A percentile compares a stretch with the other conserved stretches of the same genome.
phyloP scores from a whole-genome alignment of 2,113 vertebrate species.

The Eudyptes chrysolophus region DNA sequence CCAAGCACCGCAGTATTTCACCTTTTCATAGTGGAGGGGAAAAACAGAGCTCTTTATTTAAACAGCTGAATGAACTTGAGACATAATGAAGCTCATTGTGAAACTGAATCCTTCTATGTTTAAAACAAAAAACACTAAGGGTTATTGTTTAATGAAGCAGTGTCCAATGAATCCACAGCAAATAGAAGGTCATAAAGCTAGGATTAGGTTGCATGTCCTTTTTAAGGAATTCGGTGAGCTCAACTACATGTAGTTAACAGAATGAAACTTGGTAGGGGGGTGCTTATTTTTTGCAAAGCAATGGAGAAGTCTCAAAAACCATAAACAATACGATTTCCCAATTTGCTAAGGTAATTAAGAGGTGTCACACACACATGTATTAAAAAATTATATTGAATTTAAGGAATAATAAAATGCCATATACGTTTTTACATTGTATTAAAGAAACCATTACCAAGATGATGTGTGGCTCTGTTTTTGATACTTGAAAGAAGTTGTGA shows the following conservation, averaged over 20 bases:
- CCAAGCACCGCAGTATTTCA: not conserved
- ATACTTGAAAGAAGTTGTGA: not conserved
- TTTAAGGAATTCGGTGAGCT: not conserved
- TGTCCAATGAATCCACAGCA: not conserved
- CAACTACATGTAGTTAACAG: not conserved
- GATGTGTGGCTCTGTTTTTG: not conserved
- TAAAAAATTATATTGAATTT: not conserved
- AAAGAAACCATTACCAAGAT: not conserved
- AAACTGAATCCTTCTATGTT: not conserved
- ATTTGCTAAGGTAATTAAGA: not conserved
- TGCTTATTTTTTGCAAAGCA: not conserved
- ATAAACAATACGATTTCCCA: not conserved
- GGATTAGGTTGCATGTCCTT: not conserved
- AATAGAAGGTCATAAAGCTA: not conserved
- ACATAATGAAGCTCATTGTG: not conserved
- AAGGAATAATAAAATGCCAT: not conserved
- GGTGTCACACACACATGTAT: not conserved
- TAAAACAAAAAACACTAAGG: not conserved
- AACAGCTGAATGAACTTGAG: not conserved
- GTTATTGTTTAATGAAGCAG: not conserved
- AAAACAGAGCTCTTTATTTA: not conserved
- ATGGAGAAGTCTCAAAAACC: not conserved
- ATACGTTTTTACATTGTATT: not conserved
- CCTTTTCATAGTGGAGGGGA: not conserved
- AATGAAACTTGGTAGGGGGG: rapidly evolving